phyloP scores from a whole-genome alignment of 2,113 vertebrate species.

The Stegastes partitus region DNA sequence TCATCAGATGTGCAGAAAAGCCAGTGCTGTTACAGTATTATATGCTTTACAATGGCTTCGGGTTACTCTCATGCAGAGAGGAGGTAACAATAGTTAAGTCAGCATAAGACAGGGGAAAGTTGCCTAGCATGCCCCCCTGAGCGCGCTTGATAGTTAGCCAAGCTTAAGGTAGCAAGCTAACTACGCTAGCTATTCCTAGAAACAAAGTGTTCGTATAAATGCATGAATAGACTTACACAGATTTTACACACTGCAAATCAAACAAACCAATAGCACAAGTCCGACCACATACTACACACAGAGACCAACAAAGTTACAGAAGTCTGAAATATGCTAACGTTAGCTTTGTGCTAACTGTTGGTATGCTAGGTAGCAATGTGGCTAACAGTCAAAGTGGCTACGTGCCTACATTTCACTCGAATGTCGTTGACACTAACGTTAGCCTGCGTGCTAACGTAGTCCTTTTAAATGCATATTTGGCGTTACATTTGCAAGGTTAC shows the following conservation, averaged over 20 bases:
- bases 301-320: background rate
- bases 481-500: too few relatives aligned
- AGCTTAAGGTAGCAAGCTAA: constrained; percentile 44
- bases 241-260: fast-evolving
- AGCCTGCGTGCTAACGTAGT: constrained; percentile 31
- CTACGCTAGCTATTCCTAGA: background rate
- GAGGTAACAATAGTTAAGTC: background rate
- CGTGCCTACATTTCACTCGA: constrained; percentile 28
- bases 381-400: constrained; percentile 42
- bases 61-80: background rate
- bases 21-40: fast-evolving
- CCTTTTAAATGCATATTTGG: background rate
- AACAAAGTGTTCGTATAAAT: background rate
- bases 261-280: background rate
- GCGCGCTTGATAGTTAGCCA: constrained; percentile 58
- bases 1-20: background rate
- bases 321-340: constrained; percentile 7
- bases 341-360: constrained; percentile 49
- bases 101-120: constrained; percentile 35
- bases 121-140: constrained; percentile 33
- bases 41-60: too few relatives aligned
- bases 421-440: constrained; percentile 44
- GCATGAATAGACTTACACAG: fast-evolving
- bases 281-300: fast-evolving
- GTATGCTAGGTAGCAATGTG: constrained; percentile 55